Conservation (phyloP, 2,113 vertebrate species). For the Otis tarda region DNA sequence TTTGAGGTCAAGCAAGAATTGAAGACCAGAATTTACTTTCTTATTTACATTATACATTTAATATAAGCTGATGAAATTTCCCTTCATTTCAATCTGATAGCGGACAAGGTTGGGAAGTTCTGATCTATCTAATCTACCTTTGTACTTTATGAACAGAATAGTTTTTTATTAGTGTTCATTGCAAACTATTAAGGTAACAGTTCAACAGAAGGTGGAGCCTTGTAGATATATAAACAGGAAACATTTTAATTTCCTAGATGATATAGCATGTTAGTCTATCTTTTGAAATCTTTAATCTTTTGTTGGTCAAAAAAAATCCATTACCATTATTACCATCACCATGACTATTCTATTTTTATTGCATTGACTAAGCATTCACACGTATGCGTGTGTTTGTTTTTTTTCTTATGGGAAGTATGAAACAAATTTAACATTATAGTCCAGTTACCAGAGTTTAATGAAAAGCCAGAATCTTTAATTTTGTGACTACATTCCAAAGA, state of each 20-base stretch:
- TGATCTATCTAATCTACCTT: neutral
- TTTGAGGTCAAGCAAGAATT: neutral
- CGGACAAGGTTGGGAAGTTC: neutral
- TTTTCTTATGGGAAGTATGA: neutral
- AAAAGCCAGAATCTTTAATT: neutral
- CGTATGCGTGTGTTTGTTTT: neutral
- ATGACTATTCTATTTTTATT: neutral
- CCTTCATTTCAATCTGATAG: neutral
- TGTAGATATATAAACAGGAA: neutral
- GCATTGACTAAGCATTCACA: neutral
- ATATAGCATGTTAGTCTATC: neutral
- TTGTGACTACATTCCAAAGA: neutral
- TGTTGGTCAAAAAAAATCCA: neutral
- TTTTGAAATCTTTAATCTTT: neutral
- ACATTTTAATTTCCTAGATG: neutral
- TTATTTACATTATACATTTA: neutral
- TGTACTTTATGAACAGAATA: neutral
- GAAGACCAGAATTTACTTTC: neutral
- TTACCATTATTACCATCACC: neutral
- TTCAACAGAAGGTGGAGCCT: neutral
- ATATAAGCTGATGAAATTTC: neutral
- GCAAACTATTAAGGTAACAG: neutral
- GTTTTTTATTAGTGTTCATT: neutral
- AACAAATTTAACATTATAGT: neutral
- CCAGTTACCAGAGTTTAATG: neutral